Evolutionary conservation across 2,888 invertebrate species (phyloP).

Genomic region (Diadegma fenestrale): DNA sequence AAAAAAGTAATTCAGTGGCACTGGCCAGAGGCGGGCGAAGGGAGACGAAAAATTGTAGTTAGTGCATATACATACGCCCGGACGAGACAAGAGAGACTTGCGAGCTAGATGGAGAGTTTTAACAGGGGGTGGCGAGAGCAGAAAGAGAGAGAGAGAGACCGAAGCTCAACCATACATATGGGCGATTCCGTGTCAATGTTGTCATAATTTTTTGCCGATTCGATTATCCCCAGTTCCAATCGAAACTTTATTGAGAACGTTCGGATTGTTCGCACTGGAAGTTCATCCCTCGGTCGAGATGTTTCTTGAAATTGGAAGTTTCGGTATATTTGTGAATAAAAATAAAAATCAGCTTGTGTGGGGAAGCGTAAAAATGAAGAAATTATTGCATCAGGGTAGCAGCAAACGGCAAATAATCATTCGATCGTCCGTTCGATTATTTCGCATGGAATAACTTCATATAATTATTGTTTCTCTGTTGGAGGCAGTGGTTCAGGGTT

Average conservation of each 20-base stretch:
- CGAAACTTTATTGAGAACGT: no score
- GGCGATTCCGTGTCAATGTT: not conserved
- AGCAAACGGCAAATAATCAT: no score
- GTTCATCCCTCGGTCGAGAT: no score
- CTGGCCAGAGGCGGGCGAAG: slow-evolving; percentile 30
- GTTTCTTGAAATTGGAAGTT: no score
- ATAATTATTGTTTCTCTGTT: no score
- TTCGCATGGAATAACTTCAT: no score
- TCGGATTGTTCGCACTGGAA: no score
- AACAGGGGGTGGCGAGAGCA: slow-evolving; percentile 38
- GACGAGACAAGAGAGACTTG: slow-evolving; percentile 45
- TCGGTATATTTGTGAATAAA: no score
- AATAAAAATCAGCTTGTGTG: no score
- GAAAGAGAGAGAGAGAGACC: slow-evolving; percentile 9
- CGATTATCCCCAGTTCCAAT: not conserved
- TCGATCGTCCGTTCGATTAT: no score
- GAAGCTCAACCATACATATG: not conserved
- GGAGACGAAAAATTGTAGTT: slow-evolving; percentile 42
- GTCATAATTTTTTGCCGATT: not conserved
- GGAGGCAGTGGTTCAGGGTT: not conserved
- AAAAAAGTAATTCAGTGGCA: slow-evolving; percentile 47
- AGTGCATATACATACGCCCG: slow-evolving; percentile 28
- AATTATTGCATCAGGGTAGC: no score
- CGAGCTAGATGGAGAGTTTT: slow-evolving; percentile 59
- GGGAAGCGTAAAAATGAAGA: no score